Percentiles rank a stretch among this genome's conserved stretches.
These are phyloP conservation scores for Pandemis cinnamomeana DNA, from an alignment of 2,888 invertebrate species.

Conservation along the genomic window DNA sequence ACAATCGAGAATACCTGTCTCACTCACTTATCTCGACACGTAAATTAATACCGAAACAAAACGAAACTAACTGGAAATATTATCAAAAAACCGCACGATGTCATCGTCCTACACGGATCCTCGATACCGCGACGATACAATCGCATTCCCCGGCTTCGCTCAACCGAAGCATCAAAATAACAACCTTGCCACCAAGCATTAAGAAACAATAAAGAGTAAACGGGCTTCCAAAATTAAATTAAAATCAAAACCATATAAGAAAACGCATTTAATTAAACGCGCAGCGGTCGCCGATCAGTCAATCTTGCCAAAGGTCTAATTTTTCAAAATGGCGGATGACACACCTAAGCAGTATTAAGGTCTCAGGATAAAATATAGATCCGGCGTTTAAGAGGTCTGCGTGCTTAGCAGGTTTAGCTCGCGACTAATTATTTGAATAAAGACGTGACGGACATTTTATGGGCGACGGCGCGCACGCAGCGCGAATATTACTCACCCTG, in stretches of 20 bases:
- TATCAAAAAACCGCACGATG: constrained; percentile 76
- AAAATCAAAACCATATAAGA: constrained; percentile 46
- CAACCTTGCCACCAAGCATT: constrained; percentile 13
- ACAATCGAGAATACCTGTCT: constrained; percentile 46
- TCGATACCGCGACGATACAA: constrained; percentile 64
- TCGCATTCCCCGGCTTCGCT: constrained; percentile 46
- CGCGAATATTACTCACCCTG: constrained; percentile 50
- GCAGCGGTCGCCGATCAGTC: constrained; percentile 54
- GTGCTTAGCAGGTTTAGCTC: constrained; percentile 54
- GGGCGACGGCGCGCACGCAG: constrained; percentile 43
- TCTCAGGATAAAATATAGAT: constrained; percentile 44
- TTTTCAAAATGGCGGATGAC: constrained; percentile 38
- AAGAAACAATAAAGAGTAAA: constrained; percentile 17
- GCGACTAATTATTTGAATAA: constrained; percentile 72
- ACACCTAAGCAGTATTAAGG: constrained; percentile 29
- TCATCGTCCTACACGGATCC: constrained; percentile 75
- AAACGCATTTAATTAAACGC: constrained; percentile 56
- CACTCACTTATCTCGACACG: constrained; percentile 66
- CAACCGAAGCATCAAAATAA: constrained; percentile 16
- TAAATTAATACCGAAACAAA: constrained; percentile 75
- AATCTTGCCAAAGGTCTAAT: constrained; percentile 42
- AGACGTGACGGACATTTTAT: constrained; percentile 58
- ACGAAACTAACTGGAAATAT: constrained; percentile 59
- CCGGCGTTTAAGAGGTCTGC: constrained; percentile 49
- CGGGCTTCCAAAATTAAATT: constrained; percentile 34